These are phyloP conservation scores for Paramormyrops kingsleyae DNA, from an alignment of 2,113 vertebrate genomes.

Conservation along the genomic window DNA sequence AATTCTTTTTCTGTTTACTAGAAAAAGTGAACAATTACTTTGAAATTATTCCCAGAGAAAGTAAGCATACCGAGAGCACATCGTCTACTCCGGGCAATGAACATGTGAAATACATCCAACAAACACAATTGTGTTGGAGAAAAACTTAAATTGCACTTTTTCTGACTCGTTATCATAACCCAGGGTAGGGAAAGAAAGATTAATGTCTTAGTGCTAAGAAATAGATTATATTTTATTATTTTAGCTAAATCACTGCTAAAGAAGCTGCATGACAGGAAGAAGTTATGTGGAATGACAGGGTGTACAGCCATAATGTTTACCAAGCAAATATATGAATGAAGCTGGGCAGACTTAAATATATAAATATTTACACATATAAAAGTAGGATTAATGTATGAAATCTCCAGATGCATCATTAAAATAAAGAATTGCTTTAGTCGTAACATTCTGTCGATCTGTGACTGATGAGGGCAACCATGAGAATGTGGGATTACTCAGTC, in stretches of 20 bases:
- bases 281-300: neutral
- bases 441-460: neutral
- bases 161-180: constrained; percentile 2
- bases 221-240: neutral
- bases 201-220: neutral
- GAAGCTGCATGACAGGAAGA: neutral
- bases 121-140: neutral
- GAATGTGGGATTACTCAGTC: neutral
- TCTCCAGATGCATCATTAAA: neutral
- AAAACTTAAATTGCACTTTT: neutral
- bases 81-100: neutral
- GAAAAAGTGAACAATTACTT: neutral
- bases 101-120: neutral
- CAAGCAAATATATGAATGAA: neutral
- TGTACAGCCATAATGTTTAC: neutral
- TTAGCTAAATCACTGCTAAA: neutral
- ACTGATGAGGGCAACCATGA: neutral
- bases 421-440: neutral
- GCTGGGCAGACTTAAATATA: neutral
- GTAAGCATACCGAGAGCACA: neutral
- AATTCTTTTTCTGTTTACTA: neutral
- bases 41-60: neutral
- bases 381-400: neutral
- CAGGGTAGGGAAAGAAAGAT: neutral
- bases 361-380: neutral